Evolutionary conservation across 2,113 vertebrate species (phyloP).

Genomic region (Leptocoma aspasia): DNA sequence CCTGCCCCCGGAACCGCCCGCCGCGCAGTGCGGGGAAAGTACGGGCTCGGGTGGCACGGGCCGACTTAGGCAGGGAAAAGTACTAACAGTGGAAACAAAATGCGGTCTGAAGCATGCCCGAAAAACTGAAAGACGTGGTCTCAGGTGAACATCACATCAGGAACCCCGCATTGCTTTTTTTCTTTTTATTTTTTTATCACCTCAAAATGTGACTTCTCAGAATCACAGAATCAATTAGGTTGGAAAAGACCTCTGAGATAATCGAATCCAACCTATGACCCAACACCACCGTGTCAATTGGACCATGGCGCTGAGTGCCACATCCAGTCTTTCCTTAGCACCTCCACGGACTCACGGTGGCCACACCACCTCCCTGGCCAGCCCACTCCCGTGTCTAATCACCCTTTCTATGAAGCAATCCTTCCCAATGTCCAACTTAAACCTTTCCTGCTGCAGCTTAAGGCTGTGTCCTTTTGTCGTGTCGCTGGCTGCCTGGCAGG

Average conservation of each 20-base stretch:
- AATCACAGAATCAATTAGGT: background rate
- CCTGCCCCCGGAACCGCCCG: fast-evolving
- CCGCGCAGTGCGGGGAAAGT: fast-evolving
- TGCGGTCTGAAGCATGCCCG: fast-evolving
- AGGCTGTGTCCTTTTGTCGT: background rate
- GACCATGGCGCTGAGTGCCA: background rate
- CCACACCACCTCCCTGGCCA: background rate
- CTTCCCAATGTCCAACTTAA: background rate
- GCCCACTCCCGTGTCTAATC: too few relatives aligned
- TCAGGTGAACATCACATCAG: fast-evolving
- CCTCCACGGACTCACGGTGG: background rate
- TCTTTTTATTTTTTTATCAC: fast-evolving
- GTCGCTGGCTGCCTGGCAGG: too few relatives aligned
- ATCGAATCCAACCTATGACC: too few relatives aligned
- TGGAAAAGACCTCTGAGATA: background rate
- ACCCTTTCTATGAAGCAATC: too few relatives aligned
- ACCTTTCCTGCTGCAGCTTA: too few relatives aligned
- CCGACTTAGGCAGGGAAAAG: background rate
- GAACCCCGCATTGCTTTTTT: fast-evolving
- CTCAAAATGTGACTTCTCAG: background rate
- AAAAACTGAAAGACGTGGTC: background rate
- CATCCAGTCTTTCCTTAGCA: too few relatives aligned
- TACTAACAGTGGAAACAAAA: background rate
- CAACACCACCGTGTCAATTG: too few relatives aligned
- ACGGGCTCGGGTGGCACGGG: fast-evolving